A percentile compares a stretch with the other conserved stretches of the same genome.
These are phyloP conservation scores for Eremobia ochroleuca DNA, from an alignment of 2,888 invertebrate species.

Conservation along the genomic window DNA sequence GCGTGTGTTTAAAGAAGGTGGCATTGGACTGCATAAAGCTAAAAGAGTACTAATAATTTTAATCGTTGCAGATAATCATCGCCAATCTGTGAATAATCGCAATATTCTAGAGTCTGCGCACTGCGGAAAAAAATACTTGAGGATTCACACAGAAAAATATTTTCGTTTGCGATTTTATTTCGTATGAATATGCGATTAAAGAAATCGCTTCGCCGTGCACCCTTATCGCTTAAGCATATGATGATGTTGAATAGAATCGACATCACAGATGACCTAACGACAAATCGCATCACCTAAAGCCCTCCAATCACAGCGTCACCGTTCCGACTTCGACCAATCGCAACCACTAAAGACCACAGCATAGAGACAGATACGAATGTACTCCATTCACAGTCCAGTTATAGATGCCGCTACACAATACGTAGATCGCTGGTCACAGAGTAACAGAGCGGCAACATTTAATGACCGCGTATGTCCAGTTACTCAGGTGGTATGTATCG, in stretches of 20 bases:
- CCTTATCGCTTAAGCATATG: neutral
- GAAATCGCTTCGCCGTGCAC: too few relatives aligned
- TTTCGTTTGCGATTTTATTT: too few relatives aligned
- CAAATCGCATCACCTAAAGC: neutral
- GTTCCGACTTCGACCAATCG: slow-evolving; percentile 59
- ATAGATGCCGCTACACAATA: slow-evolving; percentile 89
- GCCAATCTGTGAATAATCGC: too few relatives aligned
- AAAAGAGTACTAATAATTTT: neutral
- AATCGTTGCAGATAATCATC: too few relatives aligned
- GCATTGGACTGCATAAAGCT: neutral
- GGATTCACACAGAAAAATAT: neutral
- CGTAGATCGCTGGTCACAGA: slow-evolving; percentile 80
- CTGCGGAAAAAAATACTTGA: neutral
- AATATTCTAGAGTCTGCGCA: too few relatives aligned
- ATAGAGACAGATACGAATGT: slow-evolving; percentile 88
- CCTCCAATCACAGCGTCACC: neutral
- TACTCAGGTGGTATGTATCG: slow-evolving; percentile 78
- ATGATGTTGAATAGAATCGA: neutral
- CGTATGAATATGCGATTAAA: too few relatives aligned
- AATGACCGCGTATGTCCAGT: slow-evolving; percentile 87
- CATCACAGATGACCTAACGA: slow-evolving; percentile 1
- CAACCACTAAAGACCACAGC: slow-evolving; percentile 65
- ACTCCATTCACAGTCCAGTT: slow-evolving; percentile 89
- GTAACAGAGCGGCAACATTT: slow-evolving; percentile 90
- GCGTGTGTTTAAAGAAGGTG: neutral